Base-by-base conservation (phyloP, 2,797 vertebrate genomes). In the Enteromius trimaculatus region DNA sequence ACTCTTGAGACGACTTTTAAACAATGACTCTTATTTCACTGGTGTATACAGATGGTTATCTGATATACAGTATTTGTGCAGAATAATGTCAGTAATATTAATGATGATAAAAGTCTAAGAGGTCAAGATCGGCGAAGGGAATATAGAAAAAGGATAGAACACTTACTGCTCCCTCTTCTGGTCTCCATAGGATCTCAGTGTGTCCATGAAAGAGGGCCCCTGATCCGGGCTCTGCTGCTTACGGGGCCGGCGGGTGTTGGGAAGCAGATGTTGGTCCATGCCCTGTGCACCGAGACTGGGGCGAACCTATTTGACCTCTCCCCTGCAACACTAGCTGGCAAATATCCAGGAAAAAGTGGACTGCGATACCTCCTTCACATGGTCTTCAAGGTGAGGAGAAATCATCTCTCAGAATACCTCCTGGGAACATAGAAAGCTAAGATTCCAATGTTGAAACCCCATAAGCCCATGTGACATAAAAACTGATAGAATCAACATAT, bases 261-360 rank as follows among this genome's bases (percentile, higher is more conserved):
- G 0, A 97, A 97, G 92, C 96, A 94, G 80, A 96, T 95, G 95
- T 88, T 97, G 85, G 92, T 97, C n/a, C 94, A 96, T 2, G 94
- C 95, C 76, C 89, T 97, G 86, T 97, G 96, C 88, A 96, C 93
- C 0, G 96, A 97, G 91, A 95, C 96, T 0, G 96, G 96, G 71
- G 96, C 96, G 79, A 97, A 96, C 89, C 94, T 97, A 86, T 97
- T 97, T 88, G 91, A 95, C 88, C 84, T 97, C 72, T 95, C 95
- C 0, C 34, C 94, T 0, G 85, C 89, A 16, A 96, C 92, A 86
- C 85, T 96, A 0, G 84, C 90, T 0, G 92, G 93, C 5, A 97
- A 96, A 85, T 96, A 96, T 80, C 93, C 93, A 0, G 94, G 95
- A 86, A 94, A 85, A 29, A 89, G 1, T 0, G 92, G 93, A 17